phyloP scores from a whole-genome alignment of 2,797 vertebrate species.

The Hoplostethus mediterraneus region DNA sequence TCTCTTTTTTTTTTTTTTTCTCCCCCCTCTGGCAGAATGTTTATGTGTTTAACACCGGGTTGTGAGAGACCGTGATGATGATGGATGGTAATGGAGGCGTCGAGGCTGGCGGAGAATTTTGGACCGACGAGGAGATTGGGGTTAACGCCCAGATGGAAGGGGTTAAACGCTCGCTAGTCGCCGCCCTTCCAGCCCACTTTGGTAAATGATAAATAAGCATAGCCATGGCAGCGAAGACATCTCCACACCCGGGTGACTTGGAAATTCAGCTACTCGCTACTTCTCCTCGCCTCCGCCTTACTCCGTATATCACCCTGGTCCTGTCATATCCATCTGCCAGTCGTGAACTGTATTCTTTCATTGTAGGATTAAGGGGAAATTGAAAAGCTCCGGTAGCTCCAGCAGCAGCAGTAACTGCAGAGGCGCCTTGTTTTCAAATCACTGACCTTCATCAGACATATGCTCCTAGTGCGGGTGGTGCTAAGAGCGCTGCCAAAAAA shows the following conservation, averaged over 20 bases:
- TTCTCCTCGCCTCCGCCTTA: slow-evolving; percentile 27
- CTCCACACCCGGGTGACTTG: slow-evolving; percentile 28
- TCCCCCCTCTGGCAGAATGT: slow-evolving; percentile 50
- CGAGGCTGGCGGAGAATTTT: slow-evolving; percentile 54
- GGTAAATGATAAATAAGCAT: slow-evolving; percentile 67
- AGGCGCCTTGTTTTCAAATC: slow-evolving; percentile 70
- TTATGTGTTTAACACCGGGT: slow-evolving; percentile 69
- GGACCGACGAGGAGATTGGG: slow-evolving; percentile 60
- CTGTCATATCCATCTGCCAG: slow-evolving; percentile 67
- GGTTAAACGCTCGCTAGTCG: slow-evolving; percentile 59
- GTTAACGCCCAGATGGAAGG: slow-evolving; percentile 72
- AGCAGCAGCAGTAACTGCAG: slow-evolving; percentile 38
- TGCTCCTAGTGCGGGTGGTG: slow-evolving; percentile 55
- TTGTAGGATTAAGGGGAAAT: slow-evolving; percentile 53
- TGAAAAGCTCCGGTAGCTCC: slow-evolving; percentile 45
- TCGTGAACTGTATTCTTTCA: slow-evolving; percentile 63
- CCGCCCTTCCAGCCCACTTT: slow-evolving; percentile 42
- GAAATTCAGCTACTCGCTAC: slow-evolving; percentile 29
- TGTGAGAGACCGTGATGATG: slow-evolving; percentile 64
- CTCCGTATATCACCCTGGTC: slow-evolving; percentile 61
- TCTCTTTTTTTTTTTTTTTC: too few species aligned
- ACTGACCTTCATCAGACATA: slow-evolving; percentile 76
- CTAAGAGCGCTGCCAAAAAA: slow-evolving; percentile 54
- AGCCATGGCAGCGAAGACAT: slow-evolving; percentile 11
- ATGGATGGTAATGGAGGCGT: slow-evolving; percentile 71